phyloP scores from a whole-genome alignment of 1,140 invertebrate species.

The Parasteatoda tepidariorum region DNA sequence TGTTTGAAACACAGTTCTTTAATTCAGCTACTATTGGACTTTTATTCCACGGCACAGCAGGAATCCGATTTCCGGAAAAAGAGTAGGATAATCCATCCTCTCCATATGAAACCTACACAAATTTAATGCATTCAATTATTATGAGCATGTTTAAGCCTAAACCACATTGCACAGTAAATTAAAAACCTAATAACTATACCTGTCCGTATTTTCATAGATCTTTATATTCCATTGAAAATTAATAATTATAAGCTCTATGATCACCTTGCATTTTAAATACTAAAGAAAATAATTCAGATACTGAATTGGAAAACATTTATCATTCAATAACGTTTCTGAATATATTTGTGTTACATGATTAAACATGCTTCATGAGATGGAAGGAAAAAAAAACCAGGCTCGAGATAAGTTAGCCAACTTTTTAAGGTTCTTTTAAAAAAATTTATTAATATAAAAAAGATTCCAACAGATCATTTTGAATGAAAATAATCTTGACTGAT shows the following conservation, averaged over 20 bases:
- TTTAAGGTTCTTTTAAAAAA: no score
- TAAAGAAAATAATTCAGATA: not conserved
- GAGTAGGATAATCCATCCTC: constrained; percentile 76
- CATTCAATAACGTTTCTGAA: no score
- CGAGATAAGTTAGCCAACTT: no score
- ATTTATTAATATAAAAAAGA: no score
- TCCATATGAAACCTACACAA: constrained; percentile 74
- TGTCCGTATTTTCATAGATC: not conserved
- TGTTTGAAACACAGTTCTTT: constrained; percentile 71
- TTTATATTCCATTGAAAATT: not conserved
- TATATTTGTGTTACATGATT: no score
- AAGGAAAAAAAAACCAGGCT: no score
- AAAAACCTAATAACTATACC: not conserved
- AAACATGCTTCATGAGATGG: no score
- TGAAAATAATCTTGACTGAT: no score
- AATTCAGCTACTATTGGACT: constrained; percentile 70
- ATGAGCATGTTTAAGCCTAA: not conserved
- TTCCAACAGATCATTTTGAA: no score
- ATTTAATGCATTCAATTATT: not conserved
- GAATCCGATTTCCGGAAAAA: constrained; percentile 75
- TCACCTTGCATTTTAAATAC: not conserved
- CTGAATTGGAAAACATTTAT: no score
- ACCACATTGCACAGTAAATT: not conserved
- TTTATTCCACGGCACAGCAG: constrained; percentile 75
- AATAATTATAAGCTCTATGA: not conserved